Evolutionary conservation across 1,140 invertebrate genomes (phyloP), one percentile per base, ranked within the genome.

Genomic region (Homarus americanus): DNA sequence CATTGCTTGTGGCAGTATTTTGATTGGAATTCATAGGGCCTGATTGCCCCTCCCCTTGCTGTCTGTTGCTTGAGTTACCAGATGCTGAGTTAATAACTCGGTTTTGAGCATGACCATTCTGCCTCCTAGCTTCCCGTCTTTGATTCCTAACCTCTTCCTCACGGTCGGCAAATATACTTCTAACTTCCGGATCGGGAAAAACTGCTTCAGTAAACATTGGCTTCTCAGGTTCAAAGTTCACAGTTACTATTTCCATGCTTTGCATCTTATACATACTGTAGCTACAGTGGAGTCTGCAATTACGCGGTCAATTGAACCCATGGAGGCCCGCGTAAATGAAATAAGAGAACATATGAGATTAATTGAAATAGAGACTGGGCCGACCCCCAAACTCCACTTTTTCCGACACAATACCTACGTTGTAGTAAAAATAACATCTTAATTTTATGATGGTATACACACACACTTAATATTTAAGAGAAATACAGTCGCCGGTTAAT

Each of bases 201-300:
- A 90, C 87, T 24, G 80, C 79, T 63, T 90, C 87, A 34, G 87
- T 90, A 34, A 44, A 90, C 28, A 90, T 83, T 49, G 88, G 88
- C 15, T 58, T 63, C 24, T 40, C 49, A 15, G 80, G 20, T 34
- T 40, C 80, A 78, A 90, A 90, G 41, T 84, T 90, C 28, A 90
- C 88, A n/a, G 84, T 78, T 15, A 90, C 88, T 38, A 90, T 78
- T 58, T 90, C 88, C 66, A 90, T 58, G 76, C 84, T 63, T 20
- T 82, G 79, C 88, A 90, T 90, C 49, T 36, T 90, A 20, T 9
- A 20, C n/a, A n/a, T n/a, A n/a, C n/a, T n/a, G n/a, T n/a, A n/a
- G n/a, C n/a, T n/a, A n/a, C n/a, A n/a, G n/a, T n/a, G n/a, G n/a
- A n/a, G n/a, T n/a, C n/a, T n/a, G n/a, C n/a, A n/a, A n/a, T n/a